Evolutionary conservation across 2,888 invertebrate species (phyloP).

Genomic region (Dysmachus trigonus): DNA sequence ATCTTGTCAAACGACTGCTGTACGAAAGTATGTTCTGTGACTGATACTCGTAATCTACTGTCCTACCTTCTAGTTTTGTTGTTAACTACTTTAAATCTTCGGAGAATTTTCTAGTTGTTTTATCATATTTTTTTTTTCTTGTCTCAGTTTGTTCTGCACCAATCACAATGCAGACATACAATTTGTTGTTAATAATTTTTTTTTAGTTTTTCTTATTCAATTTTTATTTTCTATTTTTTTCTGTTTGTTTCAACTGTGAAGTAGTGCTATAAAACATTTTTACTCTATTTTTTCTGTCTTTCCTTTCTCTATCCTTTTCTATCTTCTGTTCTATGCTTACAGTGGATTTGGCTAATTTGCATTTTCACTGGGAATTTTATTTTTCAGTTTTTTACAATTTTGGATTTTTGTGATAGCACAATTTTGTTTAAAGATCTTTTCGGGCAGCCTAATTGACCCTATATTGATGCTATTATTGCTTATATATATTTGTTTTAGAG

Average conservation of each 20-base stretch:
- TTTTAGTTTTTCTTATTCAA: neutral
- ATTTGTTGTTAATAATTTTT: constrained; percentile 32
- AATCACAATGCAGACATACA: neutral
- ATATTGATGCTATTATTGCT: neutral
- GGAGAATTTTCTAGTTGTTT: constrained; percentile 42
- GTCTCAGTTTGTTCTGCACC: constrained; percentile 11
- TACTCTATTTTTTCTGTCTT: constrained; percentile 28
- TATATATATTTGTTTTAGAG: neutral
- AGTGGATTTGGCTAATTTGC: neutral
- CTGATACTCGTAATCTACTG: constrained; percentile 45
- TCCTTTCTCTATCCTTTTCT: constrained; percentile 32
- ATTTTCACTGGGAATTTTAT: neutral
- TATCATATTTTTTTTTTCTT: constrained; percentile 34
- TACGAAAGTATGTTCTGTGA: constrained; percentile 46
- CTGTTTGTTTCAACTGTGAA: constrained; percentile 36
- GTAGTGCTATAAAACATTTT: constrained; percentile 38
- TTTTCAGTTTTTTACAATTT: neutral
- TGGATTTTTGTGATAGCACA: neutral
- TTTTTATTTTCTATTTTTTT: too few relatives aligned
- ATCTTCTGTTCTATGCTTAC: constrained; percentile 19
- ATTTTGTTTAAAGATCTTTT: neutral
- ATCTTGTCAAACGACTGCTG: constrained; percentile 45
- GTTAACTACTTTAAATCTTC: constrained; percentile 45
- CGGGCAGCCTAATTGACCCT: neutral
- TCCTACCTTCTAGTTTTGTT: constrained; percentile 45